Conservation (phyloP, 1,140 invertebrate genomes). For the Drosophila watanabei region DNA sequence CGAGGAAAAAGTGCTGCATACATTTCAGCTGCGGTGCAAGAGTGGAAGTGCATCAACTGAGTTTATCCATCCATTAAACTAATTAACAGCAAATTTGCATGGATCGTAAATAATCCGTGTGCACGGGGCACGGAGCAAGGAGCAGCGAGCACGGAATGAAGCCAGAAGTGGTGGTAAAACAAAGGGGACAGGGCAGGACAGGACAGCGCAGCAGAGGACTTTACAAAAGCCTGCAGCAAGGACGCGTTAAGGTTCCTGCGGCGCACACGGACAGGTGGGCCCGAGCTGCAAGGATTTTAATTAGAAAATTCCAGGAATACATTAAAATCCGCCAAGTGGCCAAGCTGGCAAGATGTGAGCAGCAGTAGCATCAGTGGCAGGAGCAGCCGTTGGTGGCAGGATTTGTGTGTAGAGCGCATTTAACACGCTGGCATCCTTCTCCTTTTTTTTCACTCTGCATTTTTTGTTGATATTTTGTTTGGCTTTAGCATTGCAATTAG, state of each 20-base stretch:
- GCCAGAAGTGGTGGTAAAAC: background rate
- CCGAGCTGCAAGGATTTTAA: constrained; percentile 72
- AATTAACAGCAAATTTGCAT: constrained; percentile 84
- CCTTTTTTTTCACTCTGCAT: constrained; percentile 26
- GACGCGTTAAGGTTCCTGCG: constrained; percentile 50
- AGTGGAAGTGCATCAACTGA: constrained; percentile 75
- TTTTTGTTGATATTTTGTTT: constrained; percentile 67
- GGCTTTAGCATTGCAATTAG: constrained; percentile 81
- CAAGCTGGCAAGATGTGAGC: constrained; percentile 31
- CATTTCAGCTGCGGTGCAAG: constrained; percentile 33
- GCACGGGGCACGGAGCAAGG: constrained; percentile 26
- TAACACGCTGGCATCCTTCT: constrained; percentile 54
- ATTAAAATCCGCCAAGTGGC: constrained; percentile 70
- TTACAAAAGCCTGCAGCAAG: constrained; percentile 50
- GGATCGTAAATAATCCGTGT: constrained; percentile 82
- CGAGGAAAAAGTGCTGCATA: constrained; percentile 52
- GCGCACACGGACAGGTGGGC: constrained; percentile 52
- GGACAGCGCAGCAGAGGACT: constrained; percentile 14
- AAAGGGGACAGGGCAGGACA: background rate
- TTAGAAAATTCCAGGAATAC: constrained; percentile 82
- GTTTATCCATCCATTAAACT: constrained; percentile 84
- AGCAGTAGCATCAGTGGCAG: constrained; percentile 14
- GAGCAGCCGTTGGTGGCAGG: constrained; percentile 33
- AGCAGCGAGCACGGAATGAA: background rate
- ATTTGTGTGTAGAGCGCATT: constrained; percentile 70